These are phyloP conservation scores for Schizopygopsis malacanthus DNA, from an alignment of 2,797 vertebrate species.

Conservation along the genomic window DNA sequence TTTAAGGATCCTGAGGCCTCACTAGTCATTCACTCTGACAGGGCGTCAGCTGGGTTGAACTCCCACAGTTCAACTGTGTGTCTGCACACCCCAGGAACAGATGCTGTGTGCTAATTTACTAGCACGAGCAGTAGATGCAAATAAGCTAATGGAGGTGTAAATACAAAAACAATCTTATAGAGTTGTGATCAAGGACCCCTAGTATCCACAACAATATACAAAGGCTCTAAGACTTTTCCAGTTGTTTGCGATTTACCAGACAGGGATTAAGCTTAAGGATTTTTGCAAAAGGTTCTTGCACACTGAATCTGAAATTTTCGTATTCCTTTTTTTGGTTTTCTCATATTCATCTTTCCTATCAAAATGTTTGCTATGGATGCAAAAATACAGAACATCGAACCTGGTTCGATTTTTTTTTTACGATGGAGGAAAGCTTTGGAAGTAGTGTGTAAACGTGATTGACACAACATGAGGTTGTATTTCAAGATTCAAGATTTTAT, in stretches of 20 bases:
- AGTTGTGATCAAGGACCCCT: neutral
- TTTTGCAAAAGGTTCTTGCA: neutral
- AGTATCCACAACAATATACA: neutral
- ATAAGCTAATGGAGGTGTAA: conserved; percentile 2
- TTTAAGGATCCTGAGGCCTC: conserved; percentile 35
- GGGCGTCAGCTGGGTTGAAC: conserved; percentile 37
- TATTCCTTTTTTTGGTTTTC: no score
- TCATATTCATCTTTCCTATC: no score
- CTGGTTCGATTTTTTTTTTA: no score
- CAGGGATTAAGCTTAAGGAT: neutral
- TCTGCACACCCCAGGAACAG: conserved; percentile 44
- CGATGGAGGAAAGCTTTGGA: no score
- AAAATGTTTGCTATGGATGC: no score
- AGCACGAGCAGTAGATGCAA: neutral
- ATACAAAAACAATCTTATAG: conserved; percentile 7
- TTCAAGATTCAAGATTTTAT: no score
- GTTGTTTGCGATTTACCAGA: neutral
- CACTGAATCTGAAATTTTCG: no score
- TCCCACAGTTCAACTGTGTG: conserved; percentile 22
- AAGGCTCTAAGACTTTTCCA: neutral
- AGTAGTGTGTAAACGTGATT: no score
- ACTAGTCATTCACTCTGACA: conserved; percentile 56
- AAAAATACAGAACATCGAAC: no score
- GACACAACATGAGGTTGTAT: no score
- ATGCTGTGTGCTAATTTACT: conserved; percentile 33